A percentile compares a stretch with the other conserved stretches of the same genome.
These are phyloP conservation scores for Argentina silus DNA, from an alignment of 2,797 vertebrate genomes.

Conservation along the genomic window DNA sequence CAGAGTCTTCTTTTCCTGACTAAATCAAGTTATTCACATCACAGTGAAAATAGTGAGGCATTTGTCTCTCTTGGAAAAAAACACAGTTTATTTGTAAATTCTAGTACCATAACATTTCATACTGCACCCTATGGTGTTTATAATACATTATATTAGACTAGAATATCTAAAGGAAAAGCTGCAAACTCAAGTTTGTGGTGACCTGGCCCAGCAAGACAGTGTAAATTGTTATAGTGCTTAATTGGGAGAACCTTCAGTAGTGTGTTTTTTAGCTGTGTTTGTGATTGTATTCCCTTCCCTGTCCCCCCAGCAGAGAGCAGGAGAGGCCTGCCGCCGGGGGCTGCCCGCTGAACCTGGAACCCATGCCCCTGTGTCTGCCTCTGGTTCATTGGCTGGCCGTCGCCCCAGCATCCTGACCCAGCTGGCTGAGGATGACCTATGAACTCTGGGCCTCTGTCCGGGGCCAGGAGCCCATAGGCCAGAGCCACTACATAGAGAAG, in stretches of 20 bases:
- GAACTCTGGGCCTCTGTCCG: constrained; percentile 56
- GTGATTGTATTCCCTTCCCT: constrained; percentile 34
- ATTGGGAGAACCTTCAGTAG: no score
- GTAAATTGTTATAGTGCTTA: no score
- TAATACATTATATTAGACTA: background rate
- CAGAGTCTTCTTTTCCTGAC: background rate
- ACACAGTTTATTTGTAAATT: no score
- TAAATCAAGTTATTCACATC: background rate
- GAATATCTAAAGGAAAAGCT: no score
- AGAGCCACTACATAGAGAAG: constrained; percentile 43
- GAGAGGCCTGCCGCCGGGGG: constrained; percentile 71
- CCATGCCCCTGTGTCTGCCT: constrained; percentile 55
- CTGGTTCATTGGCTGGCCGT: constrained; percentile 64
- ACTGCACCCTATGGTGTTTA: background rate
- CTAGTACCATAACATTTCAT: background rate
- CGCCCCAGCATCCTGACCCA: constrained; percentile 85
- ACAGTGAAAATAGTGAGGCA: background rate
- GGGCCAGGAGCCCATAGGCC: constrained; percentile 30
- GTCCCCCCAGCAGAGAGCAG: constrained; percentile 70
- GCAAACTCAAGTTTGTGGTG: no score
- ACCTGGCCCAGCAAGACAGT: no score
- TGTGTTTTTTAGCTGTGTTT: background rate
- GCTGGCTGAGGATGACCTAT: constrained; percentile 89
- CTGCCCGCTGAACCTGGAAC: constrained; percentile 58
- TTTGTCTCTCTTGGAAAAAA: background rate